phyloP scores from a whole-genome alignment of 1,140 invertebrate genomes.

The Sitophilus oryzae region DNA sequence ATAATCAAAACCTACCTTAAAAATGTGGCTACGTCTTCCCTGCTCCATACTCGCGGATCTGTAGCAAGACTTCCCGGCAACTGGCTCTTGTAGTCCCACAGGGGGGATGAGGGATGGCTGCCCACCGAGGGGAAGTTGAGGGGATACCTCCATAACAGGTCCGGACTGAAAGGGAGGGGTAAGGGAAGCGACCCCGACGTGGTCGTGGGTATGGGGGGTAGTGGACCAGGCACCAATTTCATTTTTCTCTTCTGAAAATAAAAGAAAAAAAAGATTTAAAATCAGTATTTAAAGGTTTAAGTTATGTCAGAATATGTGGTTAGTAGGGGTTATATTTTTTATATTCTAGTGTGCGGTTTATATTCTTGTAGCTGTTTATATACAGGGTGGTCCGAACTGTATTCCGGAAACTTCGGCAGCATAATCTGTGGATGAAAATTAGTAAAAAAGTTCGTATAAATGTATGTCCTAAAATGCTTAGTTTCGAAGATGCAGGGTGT shows the following conservation, averaged over 20 bases:
- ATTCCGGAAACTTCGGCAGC: neutral
- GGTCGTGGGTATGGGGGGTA: constrained; percentile 53
- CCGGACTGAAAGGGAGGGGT: constrained; percentile 65
- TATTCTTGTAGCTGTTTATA: neutral
- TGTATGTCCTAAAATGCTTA: too few relatives aligned
- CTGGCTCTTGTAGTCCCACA: constrained; percentile 81
- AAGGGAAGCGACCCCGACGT: constrained; percentile 49
- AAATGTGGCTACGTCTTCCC: constrained; percentile 84
- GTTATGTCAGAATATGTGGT: neutral
- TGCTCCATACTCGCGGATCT: constrained; percentile 83
- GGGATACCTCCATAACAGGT: constrained; percentile 78
- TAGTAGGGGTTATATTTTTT: too few relatives aligned
- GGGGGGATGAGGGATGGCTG: constrained; percentile 58
- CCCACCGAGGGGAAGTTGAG: constrained; percentile 57
- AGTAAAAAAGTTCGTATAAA: too few relatives aligned
- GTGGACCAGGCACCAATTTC: constrained; percentile 61
- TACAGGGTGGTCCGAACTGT: neutral
- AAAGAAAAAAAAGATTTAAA: constrained; percentile 4
- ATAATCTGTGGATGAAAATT: too few relatives aligned
- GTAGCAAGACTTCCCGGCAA: constrained; percentile 71
- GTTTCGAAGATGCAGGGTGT: too few relatives aligned
- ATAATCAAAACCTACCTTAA: constrained; percentile 48
- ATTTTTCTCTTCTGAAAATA: constrained; percentile 42
- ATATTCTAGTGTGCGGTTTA: too few relatives aligned
- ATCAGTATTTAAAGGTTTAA: neutral